These are phyloP conservation scores for Amblyteles armatorius DNA, from an alignment of 2,888 invertebrate genomes.

Conservation along the genomic window DNA sequence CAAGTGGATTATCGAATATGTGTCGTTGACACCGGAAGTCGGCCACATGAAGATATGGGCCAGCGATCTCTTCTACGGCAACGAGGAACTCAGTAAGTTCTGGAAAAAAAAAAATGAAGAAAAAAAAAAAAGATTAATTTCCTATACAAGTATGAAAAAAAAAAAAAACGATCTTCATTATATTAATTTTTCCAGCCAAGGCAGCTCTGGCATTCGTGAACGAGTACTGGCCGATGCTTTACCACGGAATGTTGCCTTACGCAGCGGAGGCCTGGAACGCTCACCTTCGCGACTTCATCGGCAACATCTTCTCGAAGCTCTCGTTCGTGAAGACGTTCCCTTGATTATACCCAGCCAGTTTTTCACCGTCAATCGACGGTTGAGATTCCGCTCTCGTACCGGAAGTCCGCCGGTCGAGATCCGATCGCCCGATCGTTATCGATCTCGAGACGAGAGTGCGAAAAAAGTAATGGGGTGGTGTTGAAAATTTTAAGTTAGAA, in stretches of 20 bases:
- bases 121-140: constrained; percentile 1
- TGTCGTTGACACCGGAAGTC: constrained; percentile 88
- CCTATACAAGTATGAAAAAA: neutral
- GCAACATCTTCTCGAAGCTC: constrained; percentile 85
- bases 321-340: constrained; percentile 80
- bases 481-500: constrained; percentile 29
- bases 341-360: constrained; percentile 65
- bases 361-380: neutral
- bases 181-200: constrained; percentile 85
- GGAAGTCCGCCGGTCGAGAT: neutral
- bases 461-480: constrained; percentile 7
- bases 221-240: constrained; percentile 87
- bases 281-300: constrained; percentile 85
- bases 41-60: constrained; percentile 87
- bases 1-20: constrained; percentile 84
- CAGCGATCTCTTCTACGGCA: constrained; percentile 87
- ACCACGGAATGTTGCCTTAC: constrained; percentile 86
- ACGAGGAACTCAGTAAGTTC: constrained; percentile 88
- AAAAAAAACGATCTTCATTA: constrained; percentile 37
- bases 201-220: constrained; percentile 86
- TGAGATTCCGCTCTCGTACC: constrained; percentile 1
- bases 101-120: neutral
- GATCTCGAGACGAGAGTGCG: neutral
- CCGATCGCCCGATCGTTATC: neutral
- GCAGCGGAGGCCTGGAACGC: constrained; percentile 87